phyloP scores from a whole-genome alignment of 2,888 invertebrate genomes.

The Synergus umbraculus region DNA sequence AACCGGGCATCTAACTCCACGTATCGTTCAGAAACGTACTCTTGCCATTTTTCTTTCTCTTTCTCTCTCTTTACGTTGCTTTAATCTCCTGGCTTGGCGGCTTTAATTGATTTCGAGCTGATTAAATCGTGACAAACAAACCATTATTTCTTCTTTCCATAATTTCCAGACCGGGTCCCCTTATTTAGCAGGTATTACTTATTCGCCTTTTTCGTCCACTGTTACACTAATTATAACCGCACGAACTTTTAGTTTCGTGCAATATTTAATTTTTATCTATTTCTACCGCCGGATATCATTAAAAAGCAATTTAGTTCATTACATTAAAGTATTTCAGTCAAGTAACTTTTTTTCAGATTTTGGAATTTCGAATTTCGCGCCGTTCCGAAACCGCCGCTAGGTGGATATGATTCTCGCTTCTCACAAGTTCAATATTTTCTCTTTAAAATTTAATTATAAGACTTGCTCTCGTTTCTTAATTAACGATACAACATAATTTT shows the following conservation, averaged over 20 bases:
- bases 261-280: neutral
- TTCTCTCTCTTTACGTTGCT: slow-evolving; percentile 34
- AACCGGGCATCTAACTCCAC: slow-evolving; percentile 22
- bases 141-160: slow-evolving; percentile 11
- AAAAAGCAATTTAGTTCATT: neutral
- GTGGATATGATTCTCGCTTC: no score
- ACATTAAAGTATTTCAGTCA: neutral
- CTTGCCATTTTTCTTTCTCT: neutral
- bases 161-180: neutral
- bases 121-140: slow-evolving; percentile 29
- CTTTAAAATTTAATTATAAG: no score
- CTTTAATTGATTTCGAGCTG: slow-evolving; percentile 33
- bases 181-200: slow-evolving; percentile 12
- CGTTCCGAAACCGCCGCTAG: no score
- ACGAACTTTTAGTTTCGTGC: slow-evolving; percentile 17
- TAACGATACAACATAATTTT: no score
- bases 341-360: no score
- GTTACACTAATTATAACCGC: slow-evolving; percentile 6
- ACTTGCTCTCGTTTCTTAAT: no score
- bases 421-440: no score
- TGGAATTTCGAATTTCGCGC: no score
- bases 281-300: neutral
- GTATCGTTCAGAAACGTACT: slow-evolving; percentile 13
- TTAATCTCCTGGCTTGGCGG: neutral
- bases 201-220: slow-evolving; percentile 8